Base-by-base conservation (phyloP, 2,888 invertebrate genomes). In the Patella depressa region DNA sequence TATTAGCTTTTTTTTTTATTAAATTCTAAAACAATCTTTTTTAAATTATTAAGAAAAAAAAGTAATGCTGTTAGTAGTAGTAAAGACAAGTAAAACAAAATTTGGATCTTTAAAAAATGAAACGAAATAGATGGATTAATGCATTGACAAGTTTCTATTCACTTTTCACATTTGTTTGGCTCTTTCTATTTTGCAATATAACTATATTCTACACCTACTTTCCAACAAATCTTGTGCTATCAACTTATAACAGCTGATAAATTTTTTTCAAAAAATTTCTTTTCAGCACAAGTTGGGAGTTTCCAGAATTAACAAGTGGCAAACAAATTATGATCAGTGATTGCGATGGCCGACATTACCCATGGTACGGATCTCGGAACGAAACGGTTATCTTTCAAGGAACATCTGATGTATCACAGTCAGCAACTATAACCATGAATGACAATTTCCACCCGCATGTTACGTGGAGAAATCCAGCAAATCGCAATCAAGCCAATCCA, bases 401-500 rank as follows among this genome's bases (percentile, higher is more conserved):
- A 7, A 90, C 91, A 2, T 88, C 88, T 69, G 85, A 86, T 29
- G 85, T 85, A 80, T 86, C 85, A 74, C 88, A 88, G 77, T 85
- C 86, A 5, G 87, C 90, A 34, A 89, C 86, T 2, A 86, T 92
- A 34, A 87, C 87, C 75, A 91, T 91, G 91, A 91, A 90, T 81
- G 91, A 91, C 83, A 91, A 91, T 84, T 91, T 92, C 85, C 91
- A 91, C 82, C 91, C 91, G 7, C 90, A 91, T 77, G 90, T 91
- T 53, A 91, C 91, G 5, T 91, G 91, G 91, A 84, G 90, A 71
- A 89, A 90, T 54, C 91, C 91, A n/a, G 87, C 88, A 81, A 88
- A 87, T 72, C 85, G 86, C n/a, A 85, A 85, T 77, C 88, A 88
- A 81, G 85, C 86, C 76, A 86, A 83, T 34, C 89, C 91, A 12